These are phyloP conservation scores for Ectemnius cavifrons DNA, from an alignment of 2,888 invertebrate species.

Conservation along the genomic window DNA sequence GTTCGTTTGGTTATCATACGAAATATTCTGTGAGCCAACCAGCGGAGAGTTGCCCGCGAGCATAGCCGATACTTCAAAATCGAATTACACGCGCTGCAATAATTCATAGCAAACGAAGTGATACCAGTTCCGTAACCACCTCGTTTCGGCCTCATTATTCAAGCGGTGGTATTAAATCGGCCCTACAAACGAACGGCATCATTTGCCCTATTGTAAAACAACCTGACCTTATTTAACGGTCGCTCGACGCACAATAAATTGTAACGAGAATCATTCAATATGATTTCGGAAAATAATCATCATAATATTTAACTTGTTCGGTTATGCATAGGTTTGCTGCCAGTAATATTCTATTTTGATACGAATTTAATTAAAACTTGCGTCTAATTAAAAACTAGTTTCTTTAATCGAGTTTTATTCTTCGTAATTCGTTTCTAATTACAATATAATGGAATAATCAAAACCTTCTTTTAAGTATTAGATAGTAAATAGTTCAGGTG, in stretches of 20 bases:
- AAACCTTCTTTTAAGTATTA: no score
- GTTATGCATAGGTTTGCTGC: no score
- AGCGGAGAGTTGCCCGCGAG: not conserved
- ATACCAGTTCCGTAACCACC: constrained; percentile 13
- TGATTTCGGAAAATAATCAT: constrained; percentile 34
- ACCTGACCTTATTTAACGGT: constrained; percentile 33
- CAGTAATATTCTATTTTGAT: no score
- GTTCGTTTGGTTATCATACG: no score
- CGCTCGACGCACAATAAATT: constrained; percentile 38
- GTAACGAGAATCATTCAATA: constrained; percentile 47
- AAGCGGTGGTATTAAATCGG: constrained; percentile 7
- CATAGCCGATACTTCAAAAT: constrained; percentile 23
- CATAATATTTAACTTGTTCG: no score
- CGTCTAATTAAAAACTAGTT: no score
- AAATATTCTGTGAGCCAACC: no score
- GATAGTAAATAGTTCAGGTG: no score
- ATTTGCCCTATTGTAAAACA: constrained; percentile 48
- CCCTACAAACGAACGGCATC: constrained; percentile 37
- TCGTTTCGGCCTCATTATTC: constrained; percentile 21
- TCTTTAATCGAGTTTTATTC: no score
- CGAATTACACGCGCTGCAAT: constrained; percentile 33
- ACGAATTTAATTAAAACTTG: no score
- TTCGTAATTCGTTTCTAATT: no score
- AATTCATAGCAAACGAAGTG: constrained; percentile 45
- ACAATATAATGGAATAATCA: no score